A percentile compares a stretch with the other conserved stretches of the same genome.
Conservation (phyloP, 92 coral and sea anemone genomes). For the Ricordea florida region DNA sequence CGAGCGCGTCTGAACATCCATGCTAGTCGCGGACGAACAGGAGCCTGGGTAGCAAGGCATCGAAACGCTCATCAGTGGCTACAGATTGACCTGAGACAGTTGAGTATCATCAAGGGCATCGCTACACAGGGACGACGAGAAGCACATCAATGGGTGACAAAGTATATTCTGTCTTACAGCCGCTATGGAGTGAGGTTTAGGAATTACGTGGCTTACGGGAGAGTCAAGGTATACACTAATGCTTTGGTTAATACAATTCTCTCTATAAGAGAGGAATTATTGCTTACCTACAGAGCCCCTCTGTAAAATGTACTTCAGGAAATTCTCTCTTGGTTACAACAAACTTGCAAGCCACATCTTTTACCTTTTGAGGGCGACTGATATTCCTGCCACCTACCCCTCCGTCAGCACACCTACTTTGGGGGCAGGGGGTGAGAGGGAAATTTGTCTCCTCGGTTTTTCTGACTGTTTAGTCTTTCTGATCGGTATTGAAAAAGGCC, state of each 20-base stretch:
- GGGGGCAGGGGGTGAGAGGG: background rate
- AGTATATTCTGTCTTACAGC: slow-evolving; percentile 61
- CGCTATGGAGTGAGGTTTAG: slow-evolving; percentile 53
- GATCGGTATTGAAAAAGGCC: too few species aligned
- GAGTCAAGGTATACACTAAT: slow-evolving; percentile 28
- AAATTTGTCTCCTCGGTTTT: background rate
- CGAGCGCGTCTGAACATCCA: slow-evolving; percentile 76
- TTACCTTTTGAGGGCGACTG: too few species aligned
- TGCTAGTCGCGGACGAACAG: slow-evolving; percentile 62
- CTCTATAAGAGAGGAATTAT: too few species aligned
- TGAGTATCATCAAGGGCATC: slow-evolving; percentile 69
- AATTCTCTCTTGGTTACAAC: too few species aligned
- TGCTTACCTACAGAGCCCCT: background rate
- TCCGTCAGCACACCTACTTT: too few species aligned
- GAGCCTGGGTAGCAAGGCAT: slow-evolving; percentile 84
- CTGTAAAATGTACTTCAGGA: too few species aligned
- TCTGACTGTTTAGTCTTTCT: background rate
- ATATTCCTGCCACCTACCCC: too few species aligned
- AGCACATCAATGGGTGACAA: slow-evolving; percentile 79
- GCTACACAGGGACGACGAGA: slow-evolving; percentile 95
- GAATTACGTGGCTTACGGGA: slow-evolving; percentile 73
- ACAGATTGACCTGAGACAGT: slow-evolving; percentile 73
- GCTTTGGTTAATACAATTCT: too few species aligned
- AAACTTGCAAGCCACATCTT: too few species aligned
- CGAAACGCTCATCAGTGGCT: slow-evolving; percentile 71